Conservation (phyloP, 1,140 invertebrate genomes). For the Diorhabda carinulata region DNA sequence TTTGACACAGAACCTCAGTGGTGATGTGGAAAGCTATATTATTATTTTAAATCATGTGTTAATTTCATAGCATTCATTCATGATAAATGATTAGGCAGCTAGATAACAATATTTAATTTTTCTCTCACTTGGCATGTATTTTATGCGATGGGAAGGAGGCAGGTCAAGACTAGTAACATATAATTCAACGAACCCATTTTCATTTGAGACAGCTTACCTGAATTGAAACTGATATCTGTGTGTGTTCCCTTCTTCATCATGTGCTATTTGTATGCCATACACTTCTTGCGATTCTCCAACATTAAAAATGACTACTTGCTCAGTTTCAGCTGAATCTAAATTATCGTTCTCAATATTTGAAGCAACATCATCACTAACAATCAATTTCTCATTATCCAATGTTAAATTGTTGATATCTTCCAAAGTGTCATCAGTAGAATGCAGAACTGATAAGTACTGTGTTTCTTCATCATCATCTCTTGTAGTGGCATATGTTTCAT, state of each 20-base stretch:
- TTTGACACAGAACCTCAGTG: no score
- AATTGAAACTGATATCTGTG: constrained; percentile 42
- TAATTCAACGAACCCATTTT: no score
- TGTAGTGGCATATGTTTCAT: constrained; percentile 36
- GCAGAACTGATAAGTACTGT: constrained; percentile 40
- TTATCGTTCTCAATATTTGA: constrained; percentile 11
- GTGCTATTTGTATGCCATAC: constrained; percentile 39
- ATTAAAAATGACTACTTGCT: constrained; percentile 37
- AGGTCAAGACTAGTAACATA: no score
- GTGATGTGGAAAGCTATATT: no score
- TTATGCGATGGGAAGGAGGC: no score
- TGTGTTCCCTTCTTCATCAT: constrained; percentile 39
- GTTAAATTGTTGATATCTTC: constrained; percentile 32
- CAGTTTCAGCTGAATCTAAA: constrained; percentile 11
- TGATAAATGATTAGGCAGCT: not conserved
- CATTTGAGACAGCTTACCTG: constrained; percentile 24
- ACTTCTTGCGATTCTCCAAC: constrained; percentile 40
- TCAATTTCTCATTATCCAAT: constrained; percentile 24
- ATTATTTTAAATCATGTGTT: no score
- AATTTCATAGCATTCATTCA: no score
- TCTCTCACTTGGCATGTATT: no score
- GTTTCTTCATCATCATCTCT: constrained; percentile 32
- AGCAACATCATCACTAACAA: constrained; percentile 9
- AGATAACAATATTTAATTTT: constrained; percentile 1
- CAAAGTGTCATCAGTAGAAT: constrained; percentile 30